Evolutionary conservation across 2,797 vertebrate species (phyloP).

Genomic region (Molossus molossus): DNA sequence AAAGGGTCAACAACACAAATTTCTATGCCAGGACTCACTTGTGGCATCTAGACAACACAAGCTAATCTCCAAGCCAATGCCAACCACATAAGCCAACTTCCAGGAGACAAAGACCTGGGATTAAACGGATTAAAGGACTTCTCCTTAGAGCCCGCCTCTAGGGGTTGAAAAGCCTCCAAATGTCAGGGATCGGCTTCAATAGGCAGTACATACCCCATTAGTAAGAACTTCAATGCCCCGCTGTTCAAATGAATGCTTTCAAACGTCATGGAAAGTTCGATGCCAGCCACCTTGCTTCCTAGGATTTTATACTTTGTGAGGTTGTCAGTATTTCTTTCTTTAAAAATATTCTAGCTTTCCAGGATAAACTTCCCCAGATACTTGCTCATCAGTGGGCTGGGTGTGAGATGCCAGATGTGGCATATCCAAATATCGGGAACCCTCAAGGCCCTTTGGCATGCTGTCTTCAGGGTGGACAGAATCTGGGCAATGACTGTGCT

Average conservation of each 20-base stretch:
- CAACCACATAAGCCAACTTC: not conserved
- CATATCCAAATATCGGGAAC: not conserved
- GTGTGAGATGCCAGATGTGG: not conserved
- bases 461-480: not conserved
- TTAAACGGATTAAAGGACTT: slow-evolving; percentile 30
- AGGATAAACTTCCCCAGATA: not conserved
- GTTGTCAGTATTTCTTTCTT: slow-evolving; percentile 46
- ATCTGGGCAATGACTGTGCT: not conserved
- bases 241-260: slow-evolving; percentile 13
- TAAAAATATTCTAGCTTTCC: not conserved
- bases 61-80: slow-evolving; percentile 49
- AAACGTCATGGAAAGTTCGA: not conserved
- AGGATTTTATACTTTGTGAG: not conserved
- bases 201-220: not conserved
- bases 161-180: not conserved
- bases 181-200: not conserved
- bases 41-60: slow-evolving; percentile 48
- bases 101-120: not conserved
- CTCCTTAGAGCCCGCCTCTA: not conserved
- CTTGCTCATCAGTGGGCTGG: not conserved
- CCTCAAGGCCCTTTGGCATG: not conserved
- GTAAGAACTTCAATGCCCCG: slow-evolving; percentile 32
- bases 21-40: not conserved
- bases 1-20: not conserved
- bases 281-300: not conserved